phyloP scores from a whole-genome alignment of 2,113 vertebrate genomes.

The Semicossyphus pulcher region DNA sequence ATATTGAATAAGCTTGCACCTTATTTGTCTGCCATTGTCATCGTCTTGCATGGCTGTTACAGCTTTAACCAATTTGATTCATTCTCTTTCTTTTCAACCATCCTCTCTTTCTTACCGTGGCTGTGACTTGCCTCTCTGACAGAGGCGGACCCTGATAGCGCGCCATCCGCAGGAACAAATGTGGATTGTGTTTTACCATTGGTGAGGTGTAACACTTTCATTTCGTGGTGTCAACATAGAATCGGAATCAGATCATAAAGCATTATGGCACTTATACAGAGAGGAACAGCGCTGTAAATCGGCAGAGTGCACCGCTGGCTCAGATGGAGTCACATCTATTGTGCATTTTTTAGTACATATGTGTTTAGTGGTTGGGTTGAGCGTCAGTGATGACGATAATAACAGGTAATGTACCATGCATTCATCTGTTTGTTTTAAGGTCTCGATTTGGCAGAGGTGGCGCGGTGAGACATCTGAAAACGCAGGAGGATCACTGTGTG shows the following conservation, averaged over 20 bases:
- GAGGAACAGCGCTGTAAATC: conserved; percentile 68
- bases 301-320: conserved; percentile 62
- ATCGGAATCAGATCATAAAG: conserved; percentile 77
- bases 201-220: conserved; percentile 64
- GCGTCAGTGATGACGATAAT: conserved; percentile 64
- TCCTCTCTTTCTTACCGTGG: background rate
- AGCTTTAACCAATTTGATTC: background rate
- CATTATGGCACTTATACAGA: conserved; percentile 69
- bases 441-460: conserved; percentile 51
- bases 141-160: background rate
- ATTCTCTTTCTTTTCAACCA: conserved; percentile 3
- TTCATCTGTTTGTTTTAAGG: conserved; percentile 72
- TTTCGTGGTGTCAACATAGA: conserved; percentile 77
- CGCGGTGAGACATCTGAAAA: conserved; percentile 45
- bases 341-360: conserved; percentile 66
- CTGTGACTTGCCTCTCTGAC: background rate
- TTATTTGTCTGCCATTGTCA: background rate
- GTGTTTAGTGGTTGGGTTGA: conserved; percentile 59
- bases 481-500: conserved; percentile 28
- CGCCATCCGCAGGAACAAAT: conserved; percentile 24
- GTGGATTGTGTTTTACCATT: conserved; percentile 49
- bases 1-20: conserved; percentile 3
- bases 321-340: conserved; percentile 66
- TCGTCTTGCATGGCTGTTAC: background rate
- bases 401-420: conserved; percentile 69